Base-by-base conservation (phyloP, 1,140 invertebrate genomes). In the Prorops nasuta region DNA sequence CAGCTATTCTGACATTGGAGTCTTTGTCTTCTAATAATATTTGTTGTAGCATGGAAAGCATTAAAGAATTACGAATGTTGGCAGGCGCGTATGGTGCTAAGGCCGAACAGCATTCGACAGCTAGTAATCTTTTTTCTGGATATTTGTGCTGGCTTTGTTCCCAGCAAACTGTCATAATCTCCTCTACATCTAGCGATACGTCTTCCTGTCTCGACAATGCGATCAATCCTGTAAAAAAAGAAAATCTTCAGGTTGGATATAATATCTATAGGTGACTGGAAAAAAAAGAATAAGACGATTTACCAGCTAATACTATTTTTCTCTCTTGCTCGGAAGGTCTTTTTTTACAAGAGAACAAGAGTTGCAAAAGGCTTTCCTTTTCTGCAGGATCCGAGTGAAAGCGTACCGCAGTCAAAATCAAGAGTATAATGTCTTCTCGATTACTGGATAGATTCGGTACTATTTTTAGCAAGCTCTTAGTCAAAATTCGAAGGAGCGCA, bases 131-230 rank as follows among this genome's bases (percentile, higher is more conserved):
- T 59, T 84, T 79, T 63, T 90, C 88, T 1, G 80, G 67, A 71
- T 89, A 85, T 62, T 87, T 87, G 64, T 89, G 85, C 51, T 80
- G 84, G 52, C 89, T 83, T 71, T 89, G 86, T 63, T 89, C 86
- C 88, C 88, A 91, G 62, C 87, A 89, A 51, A 88, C 81, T 1
- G 86, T 86, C n/a, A 90, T 70, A 37, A 90, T 78, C 67, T 89
- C 86, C 54, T 83, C 82, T 51, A 86, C 80, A 12, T 88, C 78
- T 24, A 83, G 64, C 16, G 76, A 70, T 22, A 75, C 78, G 31
- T 82, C 81, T 12, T 77, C 71, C 51, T 73, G 65, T 58, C 85
- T 81, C 8, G 84, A 83, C 60, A 87, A 82, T 4, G 79, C 77
- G 31, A 85, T 72, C 56, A 88, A 81, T 28, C 84, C 85, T 74